Evolutionary conservation across 2,113 vertebrate species (phyloP), one percentile per base, ranked within the genome.

Genomic region (Campylomormyrus numenius): DNA sequence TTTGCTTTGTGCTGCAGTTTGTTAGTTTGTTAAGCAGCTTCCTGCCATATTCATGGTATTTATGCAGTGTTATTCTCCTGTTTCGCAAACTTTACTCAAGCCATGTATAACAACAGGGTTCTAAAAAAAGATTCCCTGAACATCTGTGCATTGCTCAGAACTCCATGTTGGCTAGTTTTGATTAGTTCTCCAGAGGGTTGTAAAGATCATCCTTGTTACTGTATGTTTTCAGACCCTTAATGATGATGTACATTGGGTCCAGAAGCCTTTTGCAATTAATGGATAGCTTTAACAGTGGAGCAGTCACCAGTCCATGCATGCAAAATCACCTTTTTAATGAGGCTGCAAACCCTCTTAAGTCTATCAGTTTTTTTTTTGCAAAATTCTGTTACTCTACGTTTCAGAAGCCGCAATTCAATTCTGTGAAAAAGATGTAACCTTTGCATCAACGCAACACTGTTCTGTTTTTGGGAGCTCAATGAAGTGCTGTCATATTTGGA

Each of bases 271-370:
- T 46, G 66, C 50, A 88, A 88, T 74, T 49, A 88, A 74, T 49
- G 62, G 58, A 49, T 74, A 74, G 42, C 13, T 46, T 88, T 35
- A 77, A 58, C 58, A 88, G 42, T 88, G 53, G 24, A 88, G 31
- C 74, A 6, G 45, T 50, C 62, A 35, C 9, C 56, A 70, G 58
- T n/a, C 9, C 24, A n/a, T n/a, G 24, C 56, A n/a, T 70, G 87
- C 87, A 46, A 11, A 27, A 45, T 88, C 58, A 88, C 74, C 46
- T 70, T 46, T 88, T 88, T 70, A 88, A 74, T 46, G 88, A 88
- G 35, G 87, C 87, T 45, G 17, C 31, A 19, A 11, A 15, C 17
- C 39, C 53, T 19, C 52, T 88, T 31, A 62, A 88, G 27, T 39
- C 11, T 56, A 21, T 31, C n/a, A 53, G 17, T 2, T 56, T 56